Evolutionary conservation across 2,797 vertebrate species (phyloP).

Genomic region (Australoheros facetus): DNA sequence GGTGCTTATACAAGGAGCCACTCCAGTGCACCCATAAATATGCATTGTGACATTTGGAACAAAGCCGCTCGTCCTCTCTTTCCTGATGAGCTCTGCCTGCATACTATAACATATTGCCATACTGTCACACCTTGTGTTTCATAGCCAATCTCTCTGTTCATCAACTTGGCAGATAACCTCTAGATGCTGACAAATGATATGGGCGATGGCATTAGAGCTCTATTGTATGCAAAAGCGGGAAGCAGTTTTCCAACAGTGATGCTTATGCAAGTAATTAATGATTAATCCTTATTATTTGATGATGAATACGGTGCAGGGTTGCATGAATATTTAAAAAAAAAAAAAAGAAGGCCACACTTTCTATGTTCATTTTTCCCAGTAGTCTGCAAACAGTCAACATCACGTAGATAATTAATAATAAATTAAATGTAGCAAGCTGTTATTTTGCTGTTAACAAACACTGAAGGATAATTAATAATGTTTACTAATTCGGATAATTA

Average conservation of each 20-base stretch:
- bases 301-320: constrained; percentile 27
- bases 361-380: constrained; percentile 11
- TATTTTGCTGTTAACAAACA: not conserved
- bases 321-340: constrained; percentile 27
- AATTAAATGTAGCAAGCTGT: not conserved
- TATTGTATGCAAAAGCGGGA: constrained; percentile 65
- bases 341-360: constrained; percentile 11
- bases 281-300: constrained; percentile 55
- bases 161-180: constrained; percentile 81
- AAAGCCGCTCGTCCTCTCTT: constrained; percentile 84
- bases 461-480: constrained; percentile 2
- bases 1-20: constrained; percentile 83
- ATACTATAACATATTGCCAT: constrained; percentile 83
- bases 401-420: not conserved
- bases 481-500: not conserved
- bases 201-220: constrained; percentile 62
- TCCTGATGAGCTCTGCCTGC: constrained; percentile 83
- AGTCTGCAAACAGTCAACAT: constrained; percentile 1
- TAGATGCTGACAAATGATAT: constrained; percentile 80
- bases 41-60: constrained; percentile 90
- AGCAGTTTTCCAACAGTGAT: constrained; percentile 53
- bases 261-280: constrained; percentile 61
- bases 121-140: constrained; percentile 84
- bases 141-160: constrained; percentile 83
- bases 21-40: constrained; percentile 85